Percentiles rank a stretch among this genome's conserved stretches.
These are phyloP conservation scores for Nemotelus pantherinus DNA, from an alignment of 2,888 invertebrate species.

Conservation along the genomic window DNA sequence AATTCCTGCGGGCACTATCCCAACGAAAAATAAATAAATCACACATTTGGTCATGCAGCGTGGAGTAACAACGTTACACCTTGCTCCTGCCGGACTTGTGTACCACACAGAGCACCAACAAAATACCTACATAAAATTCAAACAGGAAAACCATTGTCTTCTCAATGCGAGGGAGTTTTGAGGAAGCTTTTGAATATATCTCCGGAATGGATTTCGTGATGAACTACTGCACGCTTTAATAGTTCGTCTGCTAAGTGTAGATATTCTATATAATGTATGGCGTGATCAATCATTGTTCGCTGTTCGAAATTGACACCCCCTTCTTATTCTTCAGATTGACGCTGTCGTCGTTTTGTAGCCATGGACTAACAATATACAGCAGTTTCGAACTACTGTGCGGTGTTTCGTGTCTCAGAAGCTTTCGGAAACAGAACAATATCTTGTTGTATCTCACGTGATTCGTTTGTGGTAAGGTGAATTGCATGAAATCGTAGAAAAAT, in stretches of 20 bases:
- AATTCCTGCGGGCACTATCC: conserved; percentile 22
- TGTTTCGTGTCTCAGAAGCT: conserved; percentile 6
- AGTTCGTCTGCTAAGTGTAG: background rate
- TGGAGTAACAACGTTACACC: too few species aligned
- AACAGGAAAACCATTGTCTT: background rate
- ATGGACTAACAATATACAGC: too few species aligned
- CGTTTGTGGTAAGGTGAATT: background rate
- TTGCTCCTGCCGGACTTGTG: background rate
- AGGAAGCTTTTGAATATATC: conserved; percentile 29
- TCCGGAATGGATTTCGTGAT: conserved; percentile 31
- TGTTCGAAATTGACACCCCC: conserved; percentile 38
- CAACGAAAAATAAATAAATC: conserved; percentile 42
- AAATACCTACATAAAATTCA: background rate
- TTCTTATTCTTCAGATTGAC: background rate
- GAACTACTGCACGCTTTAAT: conserved; percentile 28
- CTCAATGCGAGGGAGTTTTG: conserved; percentile 4
- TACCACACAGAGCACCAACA: too few species aligned
- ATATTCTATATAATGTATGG: conserved; percentile 35
- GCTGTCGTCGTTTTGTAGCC: background rate
- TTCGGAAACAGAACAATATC: conserved; percentile 15
- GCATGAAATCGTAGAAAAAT: background rate
- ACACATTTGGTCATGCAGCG: conserved; percentile 35
- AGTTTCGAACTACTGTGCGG: background rate
- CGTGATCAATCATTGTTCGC: conserved; percentile 40
- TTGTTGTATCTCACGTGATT: conserved; percentile 10